A percentile compares a stretch with the other conserved stretches of the same genome.
These are phyloP conservation scores for Alectura lathami DNA, from an alignment of 2,113 vertebrate species.

Conservation along the genomic window DNA sequence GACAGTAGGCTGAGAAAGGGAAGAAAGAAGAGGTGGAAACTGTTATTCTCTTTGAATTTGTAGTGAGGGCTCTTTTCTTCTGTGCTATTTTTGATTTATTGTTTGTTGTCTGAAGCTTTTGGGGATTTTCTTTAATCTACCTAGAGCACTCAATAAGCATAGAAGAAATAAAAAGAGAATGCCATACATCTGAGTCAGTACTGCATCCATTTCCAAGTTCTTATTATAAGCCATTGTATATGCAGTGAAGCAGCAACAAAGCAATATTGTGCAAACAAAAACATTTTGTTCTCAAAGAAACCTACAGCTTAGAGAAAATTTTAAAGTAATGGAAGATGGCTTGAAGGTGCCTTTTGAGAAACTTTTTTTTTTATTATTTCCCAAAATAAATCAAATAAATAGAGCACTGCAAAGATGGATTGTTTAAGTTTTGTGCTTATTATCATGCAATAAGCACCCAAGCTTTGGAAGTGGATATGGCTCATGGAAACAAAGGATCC, in stretches of 20 bases:
- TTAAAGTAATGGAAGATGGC: background rate
- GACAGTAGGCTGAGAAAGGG: background rate
- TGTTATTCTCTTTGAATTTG: background rate
- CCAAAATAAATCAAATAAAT: background rate
- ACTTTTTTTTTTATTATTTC: background rate
- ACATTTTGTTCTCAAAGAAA: background rate
- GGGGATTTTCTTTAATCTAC: background rate
- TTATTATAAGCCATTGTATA: background rate
- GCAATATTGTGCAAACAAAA: background rate
- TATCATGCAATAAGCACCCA: background rate
- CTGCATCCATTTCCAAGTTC: background rate
- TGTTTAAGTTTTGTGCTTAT: background rate
- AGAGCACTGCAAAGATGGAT: background rate
- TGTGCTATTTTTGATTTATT: background rate
- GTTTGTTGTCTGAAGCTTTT: background rate
- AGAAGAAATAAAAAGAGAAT: background rate
- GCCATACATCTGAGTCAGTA: background rate
- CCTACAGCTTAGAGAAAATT: background rate
- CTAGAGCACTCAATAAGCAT: background rate
- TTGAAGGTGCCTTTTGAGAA: constrained; percentile 28
- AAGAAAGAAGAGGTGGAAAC: background rate
- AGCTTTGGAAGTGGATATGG: background rate
- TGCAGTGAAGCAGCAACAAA: constrained; percentile 10
- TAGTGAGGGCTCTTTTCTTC: background rate
- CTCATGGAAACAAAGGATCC: background rate